Conservation (phyloP, 2,797 vertebrate genomes). For the Falco columbarius region DNA sequence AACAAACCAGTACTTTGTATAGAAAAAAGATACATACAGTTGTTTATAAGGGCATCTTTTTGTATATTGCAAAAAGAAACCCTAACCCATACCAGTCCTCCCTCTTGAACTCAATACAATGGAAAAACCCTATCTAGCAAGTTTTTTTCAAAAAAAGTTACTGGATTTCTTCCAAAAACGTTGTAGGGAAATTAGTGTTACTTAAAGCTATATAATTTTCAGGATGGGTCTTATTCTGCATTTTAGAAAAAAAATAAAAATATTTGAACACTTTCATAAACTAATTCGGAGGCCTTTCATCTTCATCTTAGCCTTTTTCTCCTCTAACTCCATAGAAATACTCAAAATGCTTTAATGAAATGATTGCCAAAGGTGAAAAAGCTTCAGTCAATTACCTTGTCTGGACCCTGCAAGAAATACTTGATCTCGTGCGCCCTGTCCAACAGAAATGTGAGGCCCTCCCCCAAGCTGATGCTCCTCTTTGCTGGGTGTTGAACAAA, state of each 20-base stretch:
- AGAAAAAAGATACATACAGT: not conserved
- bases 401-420: not conserved
- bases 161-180: not conserved
- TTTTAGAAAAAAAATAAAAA: not conserved
- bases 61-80: not conserved
- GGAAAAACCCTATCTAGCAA: not conserved
- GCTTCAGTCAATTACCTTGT: constrained; percentile 28
- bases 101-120: not conserved
- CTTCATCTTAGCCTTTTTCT: not conserved
- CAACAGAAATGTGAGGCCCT: constrained; percentile 29
- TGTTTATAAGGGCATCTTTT: not conserved
- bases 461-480: accelerated
- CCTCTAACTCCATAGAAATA: not conserved
- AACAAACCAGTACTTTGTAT: not conserved
- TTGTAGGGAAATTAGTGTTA: not conserved
- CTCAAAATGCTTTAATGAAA: constrained; percentile 12
- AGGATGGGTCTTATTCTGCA: not conserved
- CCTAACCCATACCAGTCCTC: not conserved
- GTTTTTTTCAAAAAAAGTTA: not conserved
- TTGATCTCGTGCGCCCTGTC: not conserved
- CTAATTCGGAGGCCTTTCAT: not conserved
- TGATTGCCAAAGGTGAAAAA: not conserved
- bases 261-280: not conserved
- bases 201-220: not conserved
- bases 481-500: not conserved